These are phyloP conservation scores for Zaprionus ghesquierei DNA, from an alignment of 1,140 invertebrate species.

Conservation along the genomic window DNA sequence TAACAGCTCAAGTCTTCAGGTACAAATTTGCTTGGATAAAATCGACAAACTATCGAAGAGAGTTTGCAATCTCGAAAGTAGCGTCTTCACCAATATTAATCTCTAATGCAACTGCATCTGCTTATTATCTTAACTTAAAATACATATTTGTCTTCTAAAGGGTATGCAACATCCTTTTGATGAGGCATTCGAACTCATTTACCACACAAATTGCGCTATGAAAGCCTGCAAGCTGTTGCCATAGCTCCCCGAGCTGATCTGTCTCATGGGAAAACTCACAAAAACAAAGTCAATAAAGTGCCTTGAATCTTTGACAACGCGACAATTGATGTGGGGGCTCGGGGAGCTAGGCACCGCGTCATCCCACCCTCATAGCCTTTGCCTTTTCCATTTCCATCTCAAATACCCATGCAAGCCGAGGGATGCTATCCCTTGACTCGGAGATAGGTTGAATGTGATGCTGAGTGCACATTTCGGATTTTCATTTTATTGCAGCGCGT, in stretches of 20 bases:
- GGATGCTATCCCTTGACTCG: neutral
- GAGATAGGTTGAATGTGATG: neutral
- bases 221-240: no score
- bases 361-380: neutral
- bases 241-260: no score
- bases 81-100: neutral
- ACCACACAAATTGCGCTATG: no score
- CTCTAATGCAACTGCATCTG: no score
- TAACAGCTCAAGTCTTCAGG: no score
- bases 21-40: neutral
- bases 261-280: neutral
- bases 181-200: no score
- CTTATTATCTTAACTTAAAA: no score
- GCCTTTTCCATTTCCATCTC: neutral
- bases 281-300: constrained; percentile 30
- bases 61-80: neutral
- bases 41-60: neutral
- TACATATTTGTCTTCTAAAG: no score
- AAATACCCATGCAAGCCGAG: neutral
- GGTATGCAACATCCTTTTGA: no score
- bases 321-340: constrained; percentile 18
- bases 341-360: neutral
- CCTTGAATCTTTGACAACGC: constrained; percentile 9
- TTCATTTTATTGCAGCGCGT: constrained; percentile 49
- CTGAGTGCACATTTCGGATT: constrained; percentile 39